Evolutionary conservation across 2,113 vertebrate species (phyloP).

Genomic region (Urocolius indicus): DNA sequence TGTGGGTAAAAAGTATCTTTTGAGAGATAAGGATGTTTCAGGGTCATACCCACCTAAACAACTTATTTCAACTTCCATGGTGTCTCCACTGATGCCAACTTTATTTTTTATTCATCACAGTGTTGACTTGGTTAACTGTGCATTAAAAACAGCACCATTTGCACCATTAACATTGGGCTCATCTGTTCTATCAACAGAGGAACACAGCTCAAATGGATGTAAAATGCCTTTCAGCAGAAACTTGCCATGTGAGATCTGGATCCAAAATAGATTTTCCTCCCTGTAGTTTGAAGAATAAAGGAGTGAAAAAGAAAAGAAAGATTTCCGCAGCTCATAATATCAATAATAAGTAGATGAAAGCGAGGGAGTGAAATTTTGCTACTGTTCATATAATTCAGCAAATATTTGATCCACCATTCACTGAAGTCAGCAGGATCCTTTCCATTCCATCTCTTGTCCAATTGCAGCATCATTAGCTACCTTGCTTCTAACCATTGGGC

Average conservation of each 20-base stretch:
- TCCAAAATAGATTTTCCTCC: constrained; percentile 2
- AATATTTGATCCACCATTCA: constrained; percentile 20
- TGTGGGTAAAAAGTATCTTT: background rate
- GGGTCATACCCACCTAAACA: background rate
- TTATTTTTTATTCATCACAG: constrained; percentile 69
- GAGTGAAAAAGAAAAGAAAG: background rate
- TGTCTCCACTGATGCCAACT: background rate
- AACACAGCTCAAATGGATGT: constrained; percentile 8
- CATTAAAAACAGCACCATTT: constrained; percentile 39
- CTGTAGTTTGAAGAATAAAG: background rate
- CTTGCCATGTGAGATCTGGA: background rate
- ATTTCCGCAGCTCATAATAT: background rate
- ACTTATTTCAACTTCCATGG: background rate
- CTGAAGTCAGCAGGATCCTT: constrained; percentile 47
- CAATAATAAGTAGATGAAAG: background rate
- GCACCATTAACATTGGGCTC: constrained; percentile 47
- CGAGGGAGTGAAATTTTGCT: background rate
- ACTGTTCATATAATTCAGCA: background rate
- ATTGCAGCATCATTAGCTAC: constrained; percentile 50
- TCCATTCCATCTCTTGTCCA: background rate
- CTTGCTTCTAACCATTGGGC: constrained; percentile 32
- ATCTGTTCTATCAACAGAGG: constrained; percentile 29
- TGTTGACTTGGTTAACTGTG: constrained; percentile 65
- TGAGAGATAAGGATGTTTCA: background rate
- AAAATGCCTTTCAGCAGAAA: background rate